Percentiles rank a stretch among this genome's conserved stretches.
Evolutionary conservation across 2,113 vertebrate genomes (phyloP).

Genomic region (Triplophysa dalaica): DNA sequence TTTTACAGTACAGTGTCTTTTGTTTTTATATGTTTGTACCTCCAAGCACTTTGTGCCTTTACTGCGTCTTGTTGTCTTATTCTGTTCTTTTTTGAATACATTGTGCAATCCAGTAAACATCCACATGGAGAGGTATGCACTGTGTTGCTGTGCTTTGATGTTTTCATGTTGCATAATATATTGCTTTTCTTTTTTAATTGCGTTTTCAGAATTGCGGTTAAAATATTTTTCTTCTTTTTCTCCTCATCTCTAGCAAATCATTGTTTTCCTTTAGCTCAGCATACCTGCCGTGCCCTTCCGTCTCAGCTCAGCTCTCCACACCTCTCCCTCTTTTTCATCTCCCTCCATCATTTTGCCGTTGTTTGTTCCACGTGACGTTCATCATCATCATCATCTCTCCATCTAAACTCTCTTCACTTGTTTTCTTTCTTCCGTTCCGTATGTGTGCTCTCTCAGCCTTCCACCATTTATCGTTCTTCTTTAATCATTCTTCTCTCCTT

Average conservation of each 20-base stretch:
- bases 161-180: constrained; percentile 45
- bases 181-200: constrained; percentile 17
- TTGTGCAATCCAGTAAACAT: background rate
- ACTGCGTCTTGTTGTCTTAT: background rate
- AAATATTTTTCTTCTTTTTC: background rate
- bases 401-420: background rate
- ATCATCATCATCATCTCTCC: constrained; percentile 1
- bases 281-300: background rate
- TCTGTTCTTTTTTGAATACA: background rate
- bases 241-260: constrained; percentile 6
- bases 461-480: constrained; percentile 40
- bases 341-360: background rate
- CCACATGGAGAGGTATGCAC: background rate
- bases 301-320: background rate
- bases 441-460: background rate
- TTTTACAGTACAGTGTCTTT: background rate
- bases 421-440: constrained; percentile 39
- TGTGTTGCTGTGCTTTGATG: constrained; percentile 45
- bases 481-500: background rate
- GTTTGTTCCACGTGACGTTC: constrained; percentile 6
- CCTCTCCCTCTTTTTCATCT: background rate
- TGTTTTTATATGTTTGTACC: background rate
- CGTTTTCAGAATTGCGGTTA: constrained; percentile 3
- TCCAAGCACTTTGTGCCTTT: background rate
- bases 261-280: background rate